Percentiles rank a stretch among this genome's conserved stretches.
Evolutionary conservation across 2,113 vertebrate species (phyloP).

Genomic region (Terrapene triunguis): DNA sequence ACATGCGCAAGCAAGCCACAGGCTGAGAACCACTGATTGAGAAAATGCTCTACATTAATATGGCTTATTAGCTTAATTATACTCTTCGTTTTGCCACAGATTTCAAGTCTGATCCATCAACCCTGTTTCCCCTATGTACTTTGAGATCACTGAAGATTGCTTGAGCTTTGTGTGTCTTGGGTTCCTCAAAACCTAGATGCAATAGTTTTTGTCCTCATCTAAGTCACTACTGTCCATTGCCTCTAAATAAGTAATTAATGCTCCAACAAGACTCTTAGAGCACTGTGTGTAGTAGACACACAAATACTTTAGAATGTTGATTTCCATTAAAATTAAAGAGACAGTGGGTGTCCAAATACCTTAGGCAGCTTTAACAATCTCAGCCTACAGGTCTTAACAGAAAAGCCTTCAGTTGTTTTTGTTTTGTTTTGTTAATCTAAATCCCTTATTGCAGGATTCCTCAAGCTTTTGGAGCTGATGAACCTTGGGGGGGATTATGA

Average conservation of each 20-base stretch:
- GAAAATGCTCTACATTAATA: neutral
- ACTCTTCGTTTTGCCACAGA: neutral
- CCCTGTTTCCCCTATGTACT: neutral
- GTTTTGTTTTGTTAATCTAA: no score
- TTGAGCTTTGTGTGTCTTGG: neutral
- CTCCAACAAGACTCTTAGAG: neutral
- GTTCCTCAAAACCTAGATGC: neutral
- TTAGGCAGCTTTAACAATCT: neutral
- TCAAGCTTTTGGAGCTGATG: no score
- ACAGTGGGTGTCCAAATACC: neutral
- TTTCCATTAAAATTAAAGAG: neutral
- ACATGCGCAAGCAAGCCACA: no score
- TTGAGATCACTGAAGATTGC: no score
- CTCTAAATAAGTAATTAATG: neutral
- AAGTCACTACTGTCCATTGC: neutral
- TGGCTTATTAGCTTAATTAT: neutral
- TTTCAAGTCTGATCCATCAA: neutral
- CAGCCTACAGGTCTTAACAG: neutral
- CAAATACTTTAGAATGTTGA: neutral
- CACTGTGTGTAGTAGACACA: neutral
- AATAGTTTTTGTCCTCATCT: neutral
- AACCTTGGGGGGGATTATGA: no score
- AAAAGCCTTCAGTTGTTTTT: neutral
- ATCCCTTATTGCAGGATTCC: no score
- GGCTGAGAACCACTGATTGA: no score